phyloP scores from a whole-genome alignment of 2,113 vertebrate species.

The Hippocampus zosterae region DNA sequence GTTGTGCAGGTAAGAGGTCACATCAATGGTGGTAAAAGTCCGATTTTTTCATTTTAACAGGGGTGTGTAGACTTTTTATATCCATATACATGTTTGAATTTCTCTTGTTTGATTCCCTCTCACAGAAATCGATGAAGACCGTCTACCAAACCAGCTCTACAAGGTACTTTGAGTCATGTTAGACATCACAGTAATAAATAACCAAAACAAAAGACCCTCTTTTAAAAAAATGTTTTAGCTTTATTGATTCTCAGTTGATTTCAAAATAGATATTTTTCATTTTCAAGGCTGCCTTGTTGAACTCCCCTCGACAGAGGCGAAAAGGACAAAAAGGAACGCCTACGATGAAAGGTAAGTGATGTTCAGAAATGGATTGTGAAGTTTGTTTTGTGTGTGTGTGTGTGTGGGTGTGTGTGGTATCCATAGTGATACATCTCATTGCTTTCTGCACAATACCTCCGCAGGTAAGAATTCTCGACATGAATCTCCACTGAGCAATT shows the following conservation, averaged over 20 bases:
- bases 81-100: not conserved
- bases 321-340: slow-evolving; percentile 84
- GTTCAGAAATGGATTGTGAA: not conserved
- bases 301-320: slow-evolving; percentile 84
- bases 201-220: not conserved
- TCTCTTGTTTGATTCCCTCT: slow-evolving; percentile 21
- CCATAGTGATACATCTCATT: not conserved
- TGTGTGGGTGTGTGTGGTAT: not conserved
- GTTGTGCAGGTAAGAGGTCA: too few species aligned
- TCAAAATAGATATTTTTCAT: slow-evolving; percentile 2
- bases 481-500: not conserved
- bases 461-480: not conserved
- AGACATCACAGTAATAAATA: not conserved
- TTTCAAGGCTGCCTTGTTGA: slow-evolving; percentile 80
- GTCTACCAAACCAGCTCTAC: slow-evolving; percentile 82
- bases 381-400: not conserved
- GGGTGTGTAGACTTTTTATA: not conserved
- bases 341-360: slow-evolving; percentile 84
- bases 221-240: not conserved
- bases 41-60: too few species aligned
- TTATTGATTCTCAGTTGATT: not conserved
- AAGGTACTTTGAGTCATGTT: slow-evolving; percentile 71
- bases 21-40: too few species aligned
- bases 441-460: not conserved
- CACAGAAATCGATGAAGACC: slow-evolving; percentile 87